Evolutionary conservation across 2,888 invertebrate species (phyloP), one percentile per base, ranked within the genome.

Genomic region (Melieria picta): DNA sequence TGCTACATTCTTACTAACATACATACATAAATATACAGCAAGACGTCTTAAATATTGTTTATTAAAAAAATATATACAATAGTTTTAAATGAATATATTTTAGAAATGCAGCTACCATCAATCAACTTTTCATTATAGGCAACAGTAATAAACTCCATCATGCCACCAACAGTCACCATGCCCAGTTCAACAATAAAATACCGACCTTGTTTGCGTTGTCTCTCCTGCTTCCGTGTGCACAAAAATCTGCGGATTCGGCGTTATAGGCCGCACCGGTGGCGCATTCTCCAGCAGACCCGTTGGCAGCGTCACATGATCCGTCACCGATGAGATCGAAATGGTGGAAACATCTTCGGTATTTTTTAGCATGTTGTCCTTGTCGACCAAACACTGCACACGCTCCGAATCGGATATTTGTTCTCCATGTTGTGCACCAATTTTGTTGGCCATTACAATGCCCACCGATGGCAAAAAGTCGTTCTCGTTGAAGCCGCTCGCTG

Each of bases 381-480:
- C 84, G 74, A 85, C 85, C 60, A 89, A 76, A 9, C 82, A 85
- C 79, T 80, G 81, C 66, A 85, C 77, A 4, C 75, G 77, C 4
- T 57, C 46, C 0, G 78, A 75, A 4, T 73, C 74, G n/a, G 77
- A 76, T 62, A 77, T 76, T 66, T 77, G 78, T 50, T 71, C 67
- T n/a, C 74, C 71, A 0, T 75, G 75, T 2, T 71, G 60, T 64
- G 76, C 77, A 3, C 80, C 82, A 52, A 80, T 82, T 60, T 82
- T 82, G 43, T 82, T 80, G 50, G 84, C 85, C 88, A 91, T 90
- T 0, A 92, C 90, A 73, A 92, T 92, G n/a, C 92, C 89, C 64
- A 91, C 89, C 74, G 90, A 89, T 0, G 93, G 91, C 16, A 92
- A 83, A 77, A 92, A 91, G 6, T 90, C 87, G 71, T 90, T 86